Evolutionary conservation across 2,113 vertebrate species (phyloP), one percentile per base, ranked within the genome.

Genomic region (Eurypyga helias): DNA sequence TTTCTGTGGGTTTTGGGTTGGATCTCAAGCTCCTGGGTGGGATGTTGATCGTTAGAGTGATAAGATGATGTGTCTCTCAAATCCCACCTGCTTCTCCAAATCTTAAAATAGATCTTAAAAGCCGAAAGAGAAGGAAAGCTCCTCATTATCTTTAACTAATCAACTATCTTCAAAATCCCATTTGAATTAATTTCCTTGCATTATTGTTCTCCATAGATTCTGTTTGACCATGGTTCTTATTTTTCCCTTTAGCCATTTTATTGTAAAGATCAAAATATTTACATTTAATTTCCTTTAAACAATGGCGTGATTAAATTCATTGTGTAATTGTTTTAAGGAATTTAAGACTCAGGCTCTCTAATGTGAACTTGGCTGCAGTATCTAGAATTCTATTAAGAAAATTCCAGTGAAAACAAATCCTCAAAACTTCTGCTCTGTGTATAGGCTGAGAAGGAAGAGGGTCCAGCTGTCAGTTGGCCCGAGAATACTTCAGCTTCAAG

Each of bases 221-320:
- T 81, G 82, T 90, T 86, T 89, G 80, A 83, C 94, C 73, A 49
- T 41, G 34, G 14, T 79, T 77, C 51, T 77, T 65, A 18, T 83
- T 90, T 72, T 79, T 80, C 57, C 38, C 80, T 75, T 57, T 58
- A 75, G 49, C 2, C 2, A 12, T 89, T 89, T 91, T 60, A 87
- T 89, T 93, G 57, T 89, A 36, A 96, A 87, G 93, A 89, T 82
- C 29, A 89, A 93, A 94, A 95, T 96, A 89, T 96, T 97, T 97
- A 82, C 0, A 0, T 96, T 95, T 84, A 45, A 92, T 91, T 96
- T 84, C 81, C 80, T 87, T 95, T 84, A 85, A 95, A 88, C 58
- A 90, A 66, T 49, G 38, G 23, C 29, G 26, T 43, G 70, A 94
- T 96, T 94, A 71, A 94, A 95, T 97, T 95, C 93, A 82, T 81